These are phyloP conservation scores for Tipula helvola DNA, from an alignment of 2,888 invertebrate species.

Conservation along the genomic window DNA sequence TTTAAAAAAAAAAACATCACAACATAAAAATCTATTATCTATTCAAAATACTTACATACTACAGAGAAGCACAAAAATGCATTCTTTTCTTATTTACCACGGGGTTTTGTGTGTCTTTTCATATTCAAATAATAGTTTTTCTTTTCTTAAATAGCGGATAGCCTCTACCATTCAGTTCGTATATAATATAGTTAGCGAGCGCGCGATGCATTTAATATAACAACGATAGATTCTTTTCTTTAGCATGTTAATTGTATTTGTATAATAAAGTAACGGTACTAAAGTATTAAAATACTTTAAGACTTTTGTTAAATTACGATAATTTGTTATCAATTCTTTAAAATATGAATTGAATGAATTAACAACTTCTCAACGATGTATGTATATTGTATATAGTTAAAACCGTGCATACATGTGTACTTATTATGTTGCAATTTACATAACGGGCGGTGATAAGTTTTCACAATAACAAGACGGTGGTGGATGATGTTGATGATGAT, in stretches of 20 bases:
- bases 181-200: background rate
- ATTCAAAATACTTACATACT: background rate
- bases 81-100: background rate
- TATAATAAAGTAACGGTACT: background rate
- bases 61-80: background rate
- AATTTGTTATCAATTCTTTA: background rate
- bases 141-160: background rate
- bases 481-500: background rate
- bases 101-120: background rate
- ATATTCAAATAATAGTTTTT: background rate
- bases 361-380: background rate
- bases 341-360: background rate
- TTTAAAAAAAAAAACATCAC: background rate
- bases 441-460: background rate
- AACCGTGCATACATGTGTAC: too few relatives aligned
- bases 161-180: background rate
- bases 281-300: background rate
- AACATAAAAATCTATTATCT: background rate
- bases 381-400: background rate
- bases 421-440: background rate
- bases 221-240: background rate
- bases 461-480: background rate
- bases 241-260: background rate
- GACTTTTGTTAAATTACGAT: background rate
- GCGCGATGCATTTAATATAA: background rate